Base-by-base conservation (phyloP, 2,113 vertebrate species). In the Megaleporinus macrocephalus region DNA sequence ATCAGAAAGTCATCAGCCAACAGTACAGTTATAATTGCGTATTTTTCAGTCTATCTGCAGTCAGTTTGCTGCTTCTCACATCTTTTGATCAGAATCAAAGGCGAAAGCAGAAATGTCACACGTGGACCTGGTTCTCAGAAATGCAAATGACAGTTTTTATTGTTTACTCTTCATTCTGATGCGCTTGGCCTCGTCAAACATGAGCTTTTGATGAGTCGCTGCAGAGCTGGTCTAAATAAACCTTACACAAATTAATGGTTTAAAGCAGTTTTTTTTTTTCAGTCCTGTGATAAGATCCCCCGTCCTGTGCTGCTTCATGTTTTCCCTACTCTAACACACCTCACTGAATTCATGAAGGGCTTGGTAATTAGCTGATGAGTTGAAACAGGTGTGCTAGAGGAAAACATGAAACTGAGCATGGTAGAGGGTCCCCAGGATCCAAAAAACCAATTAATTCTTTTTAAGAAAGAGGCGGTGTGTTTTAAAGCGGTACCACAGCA, bases 31-130 rank as follows among this genome's bases (percentile, higher is more conserved):
- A 69, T 76, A 71, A 82, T 63, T 33, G 74, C 12, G 10, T 53
- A 26, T 71, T 18, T 71, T 71, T 73, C 53, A 61, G 57, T 26
- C 22, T 57, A 18, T 44, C 62, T 59, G 26, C 11, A 26, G 73
- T 10, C 55, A 55, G 53, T 66, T 62, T 70, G 61, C 26, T 49
- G 30, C 51, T 66, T 66, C 33, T 15, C 12, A 0, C 51, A 44
- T 12, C 79, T 53, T 81, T 81, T 84, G 73, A 84, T 84, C 73
- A 63, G 55, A 84, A 80, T 80, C 72, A 80, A 84, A 84, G 83
- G n/a, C 53, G n/a, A 41, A 36, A 36, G 33, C 74, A 77, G 62
- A 61, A 59, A 68, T 65, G 24, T 20, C 20, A 27, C 33, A 70
- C 33, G 57, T 11, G 74, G 36, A 72, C 68, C 20, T 51, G 24